These are phyloP conservation scores for Streptopelia turtur DNA, from an alignment of 2,797 vertebrate species.

Conservation along the genomic window DNA sequence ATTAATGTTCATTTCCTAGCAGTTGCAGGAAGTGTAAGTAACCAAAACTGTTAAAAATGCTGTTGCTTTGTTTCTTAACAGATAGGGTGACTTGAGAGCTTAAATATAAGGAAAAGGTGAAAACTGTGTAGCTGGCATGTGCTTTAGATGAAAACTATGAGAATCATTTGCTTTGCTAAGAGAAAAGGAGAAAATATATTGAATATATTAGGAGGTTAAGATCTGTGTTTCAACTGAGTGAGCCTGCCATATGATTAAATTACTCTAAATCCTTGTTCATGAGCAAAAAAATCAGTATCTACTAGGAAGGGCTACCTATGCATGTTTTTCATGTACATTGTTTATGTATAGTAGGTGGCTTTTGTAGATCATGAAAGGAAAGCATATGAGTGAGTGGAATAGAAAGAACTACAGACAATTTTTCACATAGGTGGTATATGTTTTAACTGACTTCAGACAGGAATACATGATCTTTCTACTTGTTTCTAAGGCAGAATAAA, in stretches of 20 bases:
- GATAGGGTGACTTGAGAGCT: neutral
- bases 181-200: neutral
- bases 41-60: conserved; percentile 13
- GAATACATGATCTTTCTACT: neutral
- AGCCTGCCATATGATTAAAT: neutral
- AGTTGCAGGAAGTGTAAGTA: neutral
- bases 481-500: conserved; percentile 17
- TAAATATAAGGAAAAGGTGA: neutral
- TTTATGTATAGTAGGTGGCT: neutral
- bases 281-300: neutral
- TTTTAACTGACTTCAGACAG: neutral
- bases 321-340: neutral
- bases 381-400: neutral
- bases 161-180: neutral
- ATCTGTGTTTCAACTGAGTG: neutral
- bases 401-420: neutral
- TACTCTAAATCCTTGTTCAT: neutral
- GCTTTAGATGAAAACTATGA: neutral
- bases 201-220: neutral
- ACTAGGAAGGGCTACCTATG: neutral
- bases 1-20: conserved; percentile 21
- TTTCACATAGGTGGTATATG: neutral
- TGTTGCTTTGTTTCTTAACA: conserved; percentile 1
- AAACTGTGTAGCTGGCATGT: neutral
- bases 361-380: neutral